Percentiles rank a stretch among this genome's conserved stretches.
Conservation (phyloP, 2,888 invertebrate species). For the Calameuta idolon region DNA sequence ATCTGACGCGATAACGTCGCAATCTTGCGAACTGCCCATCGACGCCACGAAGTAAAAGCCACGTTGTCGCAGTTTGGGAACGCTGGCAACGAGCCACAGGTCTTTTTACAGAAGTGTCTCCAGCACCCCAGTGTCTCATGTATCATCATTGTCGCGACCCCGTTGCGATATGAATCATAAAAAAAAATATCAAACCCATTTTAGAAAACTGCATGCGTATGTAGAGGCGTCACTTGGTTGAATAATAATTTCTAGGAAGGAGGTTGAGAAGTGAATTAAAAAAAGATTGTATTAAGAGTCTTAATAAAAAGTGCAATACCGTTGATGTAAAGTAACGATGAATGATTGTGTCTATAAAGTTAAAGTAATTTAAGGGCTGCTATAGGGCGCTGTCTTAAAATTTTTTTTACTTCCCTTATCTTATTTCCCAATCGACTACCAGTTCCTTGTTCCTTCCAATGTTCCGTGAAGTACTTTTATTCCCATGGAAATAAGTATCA, state of each 20-base stretch:
- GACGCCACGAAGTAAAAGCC: neutral
- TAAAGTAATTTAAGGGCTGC: too few relatives aligned
- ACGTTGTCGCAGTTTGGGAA: conserved; percentile 8
- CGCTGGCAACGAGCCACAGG: conserved; percentile 9
- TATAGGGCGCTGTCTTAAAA: too few relatives aligned
- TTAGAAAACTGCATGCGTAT: neutral
- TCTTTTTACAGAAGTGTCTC: neutral
- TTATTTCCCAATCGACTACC: neutral
- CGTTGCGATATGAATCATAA: conserved; percentile 1
- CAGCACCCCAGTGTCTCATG: neutral
- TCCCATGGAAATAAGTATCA: neutral
- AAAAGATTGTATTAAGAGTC: too few relatives aligned
- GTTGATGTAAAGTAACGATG: too few relatives aligned
- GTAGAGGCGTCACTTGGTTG: too few relatives aligned
- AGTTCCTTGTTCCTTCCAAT: neutral
- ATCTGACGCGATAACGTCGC: neutral
- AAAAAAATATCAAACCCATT: neutral
- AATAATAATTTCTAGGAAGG: too few relatives aligned
- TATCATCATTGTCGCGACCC: neutral
- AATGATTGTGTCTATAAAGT: too few relatives aligned
- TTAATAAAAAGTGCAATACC: too few relatives aligned
- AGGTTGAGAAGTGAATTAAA: too few relatives aligned
- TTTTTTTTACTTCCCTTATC: neutral
- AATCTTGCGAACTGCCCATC: conserved; percentile 17
- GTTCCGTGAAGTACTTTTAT: neutral